Evolutionary conservation across 2,797 vertebrate genomes (phyloP).

Genomic region (Sorex maritimensis): DNA sequence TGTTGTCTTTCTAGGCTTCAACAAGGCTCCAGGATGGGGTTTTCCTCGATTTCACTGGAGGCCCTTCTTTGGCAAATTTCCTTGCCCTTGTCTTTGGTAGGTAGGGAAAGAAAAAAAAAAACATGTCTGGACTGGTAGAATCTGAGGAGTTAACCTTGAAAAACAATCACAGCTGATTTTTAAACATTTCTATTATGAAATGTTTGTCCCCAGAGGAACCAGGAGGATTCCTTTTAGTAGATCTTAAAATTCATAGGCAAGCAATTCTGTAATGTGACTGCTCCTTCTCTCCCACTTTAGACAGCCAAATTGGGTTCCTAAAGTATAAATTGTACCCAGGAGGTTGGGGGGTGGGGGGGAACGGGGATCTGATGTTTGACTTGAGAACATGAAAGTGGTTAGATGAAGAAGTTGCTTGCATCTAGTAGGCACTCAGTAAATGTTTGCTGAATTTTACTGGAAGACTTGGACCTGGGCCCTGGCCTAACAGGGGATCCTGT

Average conservation of each 20-base stretch:
- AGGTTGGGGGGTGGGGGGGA: background rate
- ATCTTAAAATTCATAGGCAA: conserved; percentile 75
- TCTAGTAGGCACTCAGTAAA: conserved; percentile 41
- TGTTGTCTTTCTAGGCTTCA: conserved; percentile 29
- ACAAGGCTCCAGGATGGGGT: background rate
- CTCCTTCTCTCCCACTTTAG: conserved; percentile 63
- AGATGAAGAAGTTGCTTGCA: conserved; percentile 50
- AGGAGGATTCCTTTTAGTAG: conserved; percentile 60
- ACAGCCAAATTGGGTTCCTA: conserved; percentile 59
- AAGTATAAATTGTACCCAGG: conserved; percentile 1
- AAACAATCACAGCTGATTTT: conserved; percentile 47
- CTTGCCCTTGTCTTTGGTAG: background rate
- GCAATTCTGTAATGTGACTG: conserved; percentile 43
- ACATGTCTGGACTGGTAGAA: background rate
- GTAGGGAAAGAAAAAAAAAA: background rate
- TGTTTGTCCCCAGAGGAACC: conserved; percentile 65
- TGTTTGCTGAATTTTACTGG: conserved; percentile 21
- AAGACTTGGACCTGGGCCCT: background rate
- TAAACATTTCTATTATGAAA: conserved; percentile 71
- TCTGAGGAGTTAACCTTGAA: conserved; percentile 14
- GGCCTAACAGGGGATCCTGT: background rate
- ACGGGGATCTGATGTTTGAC: background rate
- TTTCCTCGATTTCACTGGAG: conserved; percentile 6
- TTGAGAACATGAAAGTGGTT: background rate
- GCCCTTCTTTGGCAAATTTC: conserved; percentile 10